Evolutionary conservation across 2,113 vertebrate species (phyloP).

Genomic region (Takifugu flavidus): DNA sequence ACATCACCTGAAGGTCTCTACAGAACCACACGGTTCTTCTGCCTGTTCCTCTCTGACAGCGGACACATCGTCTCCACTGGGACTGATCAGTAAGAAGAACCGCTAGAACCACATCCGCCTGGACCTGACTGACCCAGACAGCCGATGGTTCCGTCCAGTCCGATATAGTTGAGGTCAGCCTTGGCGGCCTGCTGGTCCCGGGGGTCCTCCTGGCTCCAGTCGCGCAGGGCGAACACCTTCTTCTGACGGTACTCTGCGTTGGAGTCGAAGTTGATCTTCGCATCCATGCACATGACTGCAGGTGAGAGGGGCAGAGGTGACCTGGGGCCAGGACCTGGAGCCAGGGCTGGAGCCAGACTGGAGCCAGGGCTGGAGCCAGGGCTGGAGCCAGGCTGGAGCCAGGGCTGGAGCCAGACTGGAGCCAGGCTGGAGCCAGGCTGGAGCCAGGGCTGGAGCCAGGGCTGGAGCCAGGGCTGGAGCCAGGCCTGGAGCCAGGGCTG

Average conservation of each 20-base stretch:
- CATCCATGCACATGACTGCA: constrained; percentile 97
- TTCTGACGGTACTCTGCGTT: constrained; percentile 93
- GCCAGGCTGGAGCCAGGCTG: too few relatives aligned
- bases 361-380: too few relatives aligned
- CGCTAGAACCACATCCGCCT: too few relatives aligned
- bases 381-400: too few relatives aligned
- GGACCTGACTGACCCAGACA: constrained; percentile 82
- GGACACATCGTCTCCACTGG: too few relatives aligned
- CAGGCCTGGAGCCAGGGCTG: too few relatives aligned
- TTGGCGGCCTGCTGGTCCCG: constrained; percentile 88
- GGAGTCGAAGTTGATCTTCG: constrained; percentile 97
- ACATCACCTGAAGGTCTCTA: too few relatives aligned
- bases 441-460: not conserved
- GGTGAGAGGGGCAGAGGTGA: not conserved
- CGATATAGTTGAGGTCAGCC: constrained; percentile 95
- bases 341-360: too few relatives aligned
- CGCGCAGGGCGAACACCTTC: constrained; percentile 88
- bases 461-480: not conserved
- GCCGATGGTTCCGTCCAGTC: constrained; percentile 94
- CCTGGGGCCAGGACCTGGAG: not conserved
- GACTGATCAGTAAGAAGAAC: too few relatives aligned
- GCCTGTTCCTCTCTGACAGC: too few relatives aligned
- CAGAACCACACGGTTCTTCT: too few relatives aligned
- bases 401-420: too few relatives aligned
- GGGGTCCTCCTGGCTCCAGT: constrained; percentile 95